Evolutionary conservation across 2,113 vertebrate species (phyloP), one percentile per base, ranked within the genome.

Genomic region (Epinephelus lanceolatus): DNA sequence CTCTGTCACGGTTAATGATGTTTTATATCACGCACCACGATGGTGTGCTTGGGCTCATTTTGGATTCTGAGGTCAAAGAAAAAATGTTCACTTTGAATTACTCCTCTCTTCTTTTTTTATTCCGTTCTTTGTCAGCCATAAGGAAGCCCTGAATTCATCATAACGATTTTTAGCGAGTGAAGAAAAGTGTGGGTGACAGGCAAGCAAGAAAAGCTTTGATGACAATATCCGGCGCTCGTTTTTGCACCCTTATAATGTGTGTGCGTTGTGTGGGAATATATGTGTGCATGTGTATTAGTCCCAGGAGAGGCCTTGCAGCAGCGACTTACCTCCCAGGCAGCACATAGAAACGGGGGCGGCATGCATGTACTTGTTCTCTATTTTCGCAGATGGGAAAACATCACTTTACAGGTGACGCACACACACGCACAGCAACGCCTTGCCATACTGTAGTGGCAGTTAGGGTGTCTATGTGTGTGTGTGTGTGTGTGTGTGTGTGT

Each of bases 291-390:
- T 72, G 23, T 61, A 19, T 82, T 76, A 59, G 78, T 92, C 91
- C 80, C 92, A 80, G 76, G 81, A 89, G 89, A 88, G 73, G 72
- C 62, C 81, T 89, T 60, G 68, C 60, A 81, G 85, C 70, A 71
- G 80, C 73, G 68, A 68, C 66, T 68, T 78, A 76, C 78, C 89
- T 89, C 86, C 76, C 70, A 25, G 81, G 59, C 85, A 90, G 68
- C 69, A 14, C 68, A 62, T 78, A 47, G 56, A 92, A 93, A 91
- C 3, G 72, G 73, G 81, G 82, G 78, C 70, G 69, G 72, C 89
- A 88, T 93, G 88, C 70, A 86, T 63, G 66, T 88, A 89, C 89
- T 91, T 91, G 86, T 93, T 87, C 78, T 81, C 57, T 62, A 71
- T 80, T 87, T 80, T 60, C 52, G 78, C 84, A 86, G 70, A 88